These are phyloP conservation scores for Nebria ingens DNA, from an alignment of 1,140 invertebrate species.

Conservation along the genomic window DNA sequence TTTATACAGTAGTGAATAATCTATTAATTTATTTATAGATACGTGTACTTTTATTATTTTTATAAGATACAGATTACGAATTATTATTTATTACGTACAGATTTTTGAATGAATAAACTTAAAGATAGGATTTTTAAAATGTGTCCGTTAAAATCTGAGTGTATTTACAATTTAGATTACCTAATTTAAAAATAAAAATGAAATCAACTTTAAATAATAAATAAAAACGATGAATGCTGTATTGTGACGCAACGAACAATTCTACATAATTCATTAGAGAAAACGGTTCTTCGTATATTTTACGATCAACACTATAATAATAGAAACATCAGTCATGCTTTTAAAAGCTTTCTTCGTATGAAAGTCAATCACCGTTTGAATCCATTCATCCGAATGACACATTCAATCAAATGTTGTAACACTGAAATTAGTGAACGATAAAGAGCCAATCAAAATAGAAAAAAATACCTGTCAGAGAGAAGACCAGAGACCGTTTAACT, in stretches of 20 bases:
- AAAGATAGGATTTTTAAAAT: too few species aligned
- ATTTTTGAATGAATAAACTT: too few species aligned
- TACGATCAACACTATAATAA: not conserved
- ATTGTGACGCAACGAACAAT: not conserved
- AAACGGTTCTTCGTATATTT: not conserved
- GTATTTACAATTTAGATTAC: too few species aligned
- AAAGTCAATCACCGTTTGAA: conserved; percentile 1
- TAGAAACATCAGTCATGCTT: conserved; percentile 4
- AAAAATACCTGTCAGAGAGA: not conserved
- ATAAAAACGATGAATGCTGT: too few species aligned
- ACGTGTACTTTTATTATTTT: too few species aligned
- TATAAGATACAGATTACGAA: too few species aligned
- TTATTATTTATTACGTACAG: too few species aligned
- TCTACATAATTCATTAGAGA: conserved; percentile 5
- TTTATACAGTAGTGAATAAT: too few species aligned
- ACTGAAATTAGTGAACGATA: not conserved
- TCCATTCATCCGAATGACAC: not conserved
- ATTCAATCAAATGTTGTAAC: conserved; percentile 4
- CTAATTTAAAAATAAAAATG: too few species aligned
- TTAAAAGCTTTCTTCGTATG: conserved; percentile 5
- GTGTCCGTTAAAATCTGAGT: too few species aligned
- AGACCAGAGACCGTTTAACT: not conserved
- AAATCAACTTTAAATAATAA: too few species aligned
- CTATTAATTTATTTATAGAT: too few species aligned
- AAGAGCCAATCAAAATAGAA: conserved; percentile 5